Evolutionary conservation across 2,113 vertebrate genomes (phyloP), one percentile per base, ranked within the genome.

Genomic region (Poecilia latipinna): DNA sequence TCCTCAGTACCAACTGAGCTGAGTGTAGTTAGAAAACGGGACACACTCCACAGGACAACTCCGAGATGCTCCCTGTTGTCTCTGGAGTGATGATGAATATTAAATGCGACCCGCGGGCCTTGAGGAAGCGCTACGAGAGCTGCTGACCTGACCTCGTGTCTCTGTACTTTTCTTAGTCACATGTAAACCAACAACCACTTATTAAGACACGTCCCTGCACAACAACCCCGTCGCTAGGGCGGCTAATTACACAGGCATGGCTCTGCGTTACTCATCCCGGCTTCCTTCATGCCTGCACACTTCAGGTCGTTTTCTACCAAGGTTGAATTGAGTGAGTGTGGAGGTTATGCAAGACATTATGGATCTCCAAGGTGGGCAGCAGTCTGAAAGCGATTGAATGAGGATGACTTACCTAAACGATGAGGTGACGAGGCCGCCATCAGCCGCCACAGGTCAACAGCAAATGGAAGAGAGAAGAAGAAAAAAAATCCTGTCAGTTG

Each of bases 361-460:
- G 60, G 66, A 29, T 54, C 72, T 82, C 72, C 51, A 68, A 81
- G 4, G 44, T 57, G 70, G 19, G 44, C 62, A 54, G 72, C 17
- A 54, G 66, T 64, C 19, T 67, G 44, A 54, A 65, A 77, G 60
- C 69, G 44, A 82, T 57, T 77, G 35, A n/a, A 61, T 66, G 17
- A 66, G 69, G 33, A 24, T 68, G 78, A 88, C 93, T 94, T 88
- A 94, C 93, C 93, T 94, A 70, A 64, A 65, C 24, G 78, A 73
- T 2, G 35, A 82, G 65, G 77, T n/a, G 79, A 75, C 1, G 31
- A 83, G 62, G 77, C 32, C 39, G 1, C 22, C 78, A 37, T 79
- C 39, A 15, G 68, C 57, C 64, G 29, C 44, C 1, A 13, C 1
- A 17, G 72, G 70, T 67, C 12, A 74, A 42, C 70, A 63, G 82